Conservation (phyloP, 2,888 invertebrate species). For the Lasioglossum villosulum region DNA sequence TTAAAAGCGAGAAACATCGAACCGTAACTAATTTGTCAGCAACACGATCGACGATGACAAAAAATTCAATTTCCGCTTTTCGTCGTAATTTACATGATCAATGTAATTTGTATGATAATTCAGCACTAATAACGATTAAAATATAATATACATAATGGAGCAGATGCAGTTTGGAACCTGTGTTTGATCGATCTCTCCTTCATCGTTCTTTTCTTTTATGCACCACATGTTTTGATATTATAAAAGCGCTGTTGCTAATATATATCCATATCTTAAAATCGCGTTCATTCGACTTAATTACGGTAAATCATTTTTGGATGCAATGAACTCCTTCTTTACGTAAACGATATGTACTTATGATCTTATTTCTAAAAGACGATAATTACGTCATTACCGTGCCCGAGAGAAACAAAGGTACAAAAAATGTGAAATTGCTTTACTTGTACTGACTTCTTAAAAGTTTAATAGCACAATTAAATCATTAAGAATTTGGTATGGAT, state of each 20-base stretch:
- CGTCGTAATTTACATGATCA: slow-evolving; percentile 39
- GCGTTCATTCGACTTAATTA: neutral
- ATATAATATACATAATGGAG: slow-evolving; percentile 44
- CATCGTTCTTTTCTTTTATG: neutral
- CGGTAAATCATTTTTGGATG: neutral
- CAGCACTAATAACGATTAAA: slow-evolving; percentile 51
- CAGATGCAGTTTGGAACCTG: slow-evolving; percentile 19
- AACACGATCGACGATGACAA: slow-evolving; percentile 37
- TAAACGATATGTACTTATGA: neutral
- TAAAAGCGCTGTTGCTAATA: slow-evolving; percentile 11
- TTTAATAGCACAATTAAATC: neutral
- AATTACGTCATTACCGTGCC: neutral
- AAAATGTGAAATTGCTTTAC: neutral
- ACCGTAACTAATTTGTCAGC: slow-evolving; percentile 55
- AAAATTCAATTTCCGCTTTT: slow-evolving; percentile 52
- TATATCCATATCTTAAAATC: neutral
- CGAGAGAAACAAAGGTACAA: neutral
- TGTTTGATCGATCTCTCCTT: slow-evolving; percentile 29
- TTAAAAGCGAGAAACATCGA: slow-evolving; percentile 33
- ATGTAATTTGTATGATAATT: slow-evolving; percentile 53
- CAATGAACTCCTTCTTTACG: neutral
- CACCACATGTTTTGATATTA: slow-evolving; percentile 1
- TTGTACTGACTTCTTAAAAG: neutral
- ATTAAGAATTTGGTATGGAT: neutral
- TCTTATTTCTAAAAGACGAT: neutral